These are phyloP conservation scores for Gymnoscelis rufifasciata DNA, from an alignment of 2,888 invertebrate genomes.

Conservation along the genomic window DNA sequence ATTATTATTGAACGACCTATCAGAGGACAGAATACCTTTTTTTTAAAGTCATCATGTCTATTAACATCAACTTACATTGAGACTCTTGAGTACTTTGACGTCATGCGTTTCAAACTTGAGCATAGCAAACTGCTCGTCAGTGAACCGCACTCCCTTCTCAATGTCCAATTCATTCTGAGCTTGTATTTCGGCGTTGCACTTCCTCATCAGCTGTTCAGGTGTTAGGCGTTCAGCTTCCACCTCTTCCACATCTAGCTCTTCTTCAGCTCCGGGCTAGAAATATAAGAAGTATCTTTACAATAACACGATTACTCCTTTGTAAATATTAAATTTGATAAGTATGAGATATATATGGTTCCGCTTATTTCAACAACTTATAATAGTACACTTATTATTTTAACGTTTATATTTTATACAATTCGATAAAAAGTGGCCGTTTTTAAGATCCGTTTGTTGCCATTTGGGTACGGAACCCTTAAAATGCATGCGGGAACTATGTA, in stretches of 20 bases:
- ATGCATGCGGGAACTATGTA: too few relatives aligned
- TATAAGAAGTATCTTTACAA: background rate
- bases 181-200: slow-evolving; percentile 59
- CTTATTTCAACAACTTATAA: too few relatives aligned
- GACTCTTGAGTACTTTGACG: slow-evolving; percentile 76
- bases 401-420: too few relatives aligned
- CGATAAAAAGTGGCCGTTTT: too few relatives aligned
- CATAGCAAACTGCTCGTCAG: slow-evolving; percentile 78
- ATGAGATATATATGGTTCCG: too few relatives aligned
- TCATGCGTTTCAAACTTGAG: slow-evolving; percentile 81
- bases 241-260: slow-evolving; percentile 57
- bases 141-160: slow-evolving; percentile 77
- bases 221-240: slow-evolving; percentile 61
- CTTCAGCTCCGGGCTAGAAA: slow-evolving; percentile 58
- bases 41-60: too few relatives aligned
- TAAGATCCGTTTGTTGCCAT: too few relatives aligned
- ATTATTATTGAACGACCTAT: too few relatives aligned
- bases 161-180: slow-evolving; percentile 61
- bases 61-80: slow-evolving; percentile 75
- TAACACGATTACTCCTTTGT: too few relatives aligned
- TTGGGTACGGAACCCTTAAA: too few relatives aligned
- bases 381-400: too few relatives aligned
- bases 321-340: background rate
- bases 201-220: slow-evolving; percentile 54
- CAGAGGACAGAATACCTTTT: too few relatives aligned